phyloP scores from a whole-genome alignment of 2,797 vertebrate genomes.

The Melanotaenia pygmaea region DNA sequence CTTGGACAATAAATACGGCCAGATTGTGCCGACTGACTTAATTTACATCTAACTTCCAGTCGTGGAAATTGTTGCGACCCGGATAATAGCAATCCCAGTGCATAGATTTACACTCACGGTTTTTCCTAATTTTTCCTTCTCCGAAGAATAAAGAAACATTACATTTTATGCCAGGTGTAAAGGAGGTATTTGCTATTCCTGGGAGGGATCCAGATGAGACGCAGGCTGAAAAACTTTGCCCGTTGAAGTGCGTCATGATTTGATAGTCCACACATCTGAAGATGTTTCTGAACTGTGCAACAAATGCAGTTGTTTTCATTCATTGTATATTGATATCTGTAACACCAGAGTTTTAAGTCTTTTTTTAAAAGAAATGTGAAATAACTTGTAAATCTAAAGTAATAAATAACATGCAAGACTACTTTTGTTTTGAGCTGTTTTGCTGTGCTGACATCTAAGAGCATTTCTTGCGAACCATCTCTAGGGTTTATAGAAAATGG shows the following conservation, averaged over 20 bases:
- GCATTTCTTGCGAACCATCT: not conserved
- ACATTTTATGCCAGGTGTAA: slow-evolving; percentile 23
- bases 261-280: slow-evolving; percentile 50
- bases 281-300: slow-evolving; percentile 56
- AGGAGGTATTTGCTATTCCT: slow-evolving; percentile 24
- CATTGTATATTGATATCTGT: slow-evolving; percentile 67
- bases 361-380: slow-evolving; percentile 69
- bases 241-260: slow-evolving; percentile 46
- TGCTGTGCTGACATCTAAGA: not conserved
- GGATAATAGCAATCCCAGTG: not conserved
- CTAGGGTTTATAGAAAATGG: not conserved
- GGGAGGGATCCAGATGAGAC: slow-evolving; percentile 32
- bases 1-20: too few species aligned
- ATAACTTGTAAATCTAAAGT: slow-evolving; percentile 71
- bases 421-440: slow-evolving; percentile 25
- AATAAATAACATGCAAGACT: slow-evolving; percentile 71
- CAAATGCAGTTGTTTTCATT: slow-evolving; percentile 63
- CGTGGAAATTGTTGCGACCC: not conserved
- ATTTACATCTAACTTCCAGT: slow-evolving; percentile 1
- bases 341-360: slow-evolving; percentile 79
- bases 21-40: not conserved
- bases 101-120: not conserved
- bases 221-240: slow-evolving; percentile 26
- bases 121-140: not conserved
- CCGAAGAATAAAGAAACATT: not conserved